Percentiles rank a stretch among this genome's conserved stretches.
phyloP scores from a whole-genome alignment of 2,797 vertebrate genomes.

The Helarctos malayanus region DNA sequence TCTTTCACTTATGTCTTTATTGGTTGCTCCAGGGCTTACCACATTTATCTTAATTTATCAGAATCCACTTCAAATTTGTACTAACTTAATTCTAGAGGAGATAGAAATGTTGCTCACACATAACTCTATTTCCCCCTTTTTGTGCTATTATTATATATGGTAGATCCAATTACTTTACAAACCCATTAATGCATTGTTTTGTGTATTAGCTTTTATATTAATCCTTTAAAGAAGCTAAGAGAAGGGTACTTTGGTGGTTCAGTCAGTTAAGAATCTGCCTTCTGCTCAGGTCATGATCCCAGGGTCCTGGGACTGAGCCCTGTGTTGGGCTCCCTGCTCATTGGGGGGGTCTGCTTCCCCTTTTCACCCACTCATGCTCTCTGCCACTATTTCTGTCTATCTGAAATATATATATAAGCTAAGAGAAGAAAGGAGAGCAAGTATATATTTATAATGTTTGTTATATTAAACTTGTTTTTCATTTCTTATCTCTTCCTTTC shows the following conservation, averaged over 20 bases:
- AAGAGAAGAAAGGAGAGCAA: neutral
- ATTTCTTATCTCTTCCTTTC: constrained; percentile 41
- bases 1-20: neutral
- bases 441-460: neutral
- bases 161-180: neutral
- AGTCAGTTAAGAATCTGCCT: neutral
- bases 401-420: neutral
- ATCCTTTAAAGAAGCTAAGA: neutral
- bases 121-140: neutral
- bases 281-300: neutral
- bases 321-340: neutral
- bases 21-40: neutral
- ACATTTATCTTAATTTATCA: neutral
- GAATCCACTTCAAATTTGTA: constrained; percentile 20
- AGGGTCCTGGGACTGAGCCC: neutral
- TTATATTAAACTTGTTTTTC: constrained; percentile 59
- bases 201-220: neutral
- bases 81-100: neutral
- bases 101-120: neutral
- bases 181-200: neutral
- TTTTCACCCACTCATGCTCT: neutral
- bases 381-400: neutral
- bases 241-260: neutral
- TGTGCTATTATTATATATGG: neutral
- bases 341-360: neutral